A percentile compares a stretch with the other conserved stretches of the same genome.
Evolutionary conservation across 2,888 invertebrate species (phyloP).

Genomic region (Athalia rosae): DNA sequence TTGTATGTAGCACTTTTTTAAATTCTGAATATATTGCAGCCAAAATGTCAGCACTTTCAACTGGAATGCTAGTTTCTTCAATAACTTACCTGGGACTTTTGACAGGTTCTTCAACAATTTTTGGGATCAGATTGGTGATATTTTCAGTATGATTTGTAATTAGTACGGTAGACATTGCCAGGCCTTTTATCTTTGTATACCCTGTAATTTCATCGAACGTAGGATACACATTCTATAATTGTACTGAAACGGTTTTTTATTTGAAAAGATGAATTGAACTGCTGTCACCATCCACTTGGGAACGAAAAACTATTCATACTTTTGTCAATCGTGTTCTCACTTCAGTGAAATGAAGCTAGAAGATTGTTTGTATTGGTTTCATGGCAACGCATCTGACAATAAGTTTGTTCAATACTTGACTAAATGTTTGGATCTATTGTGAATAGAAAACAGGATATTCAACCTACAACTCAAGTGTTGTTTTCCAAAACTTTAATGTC

Average conservation of each 20-base stretch:
- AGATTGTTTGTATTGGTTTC: constrained; percentile 27
- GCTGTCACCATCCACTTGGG: neutral
- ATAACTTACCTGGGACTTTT: constrained; percentile 52
- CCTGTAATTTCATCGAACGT: neutral
- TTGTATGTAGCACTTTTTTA: neutral
- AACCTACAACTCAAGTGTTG: neutral
- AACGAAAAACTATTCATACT: constrained; percentile 18
- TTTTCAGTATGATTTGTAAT: constrained; percentile 47
- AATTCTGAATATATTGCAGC: no score
- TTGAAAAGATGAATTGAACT: constrained; percentile 19
- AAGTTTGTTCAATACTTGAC: constrained; percentile 38
- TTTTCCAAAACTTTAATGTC: neutral
- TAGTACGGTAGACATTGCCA: constrained; percentile 35
- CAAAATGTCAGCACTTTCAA: no score
- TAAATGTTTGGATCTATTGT: neutral
- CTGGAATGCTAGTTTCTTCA: neutral
- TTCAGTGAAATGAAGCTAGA: neutral
- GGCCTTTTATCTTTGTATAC: neutral
- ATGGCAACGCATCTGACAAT: constrained; percentile 23
- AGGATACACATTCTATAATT: neutral
- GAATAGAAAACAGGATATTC: neutral
- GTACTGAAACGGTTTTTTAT: neutral
- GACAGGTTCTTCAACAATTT: constrained; percentile 43
- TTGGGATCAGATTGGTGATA: constrained; percentile 49
- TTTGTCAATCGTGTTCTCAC: neutral